Percentiles rank a stretch among this genome's conserved stretches.
Evolutionary conservation across 2,888 invertebrate genomes (phyloP).

Genomic region (Polymixis lichenea): DNA sequence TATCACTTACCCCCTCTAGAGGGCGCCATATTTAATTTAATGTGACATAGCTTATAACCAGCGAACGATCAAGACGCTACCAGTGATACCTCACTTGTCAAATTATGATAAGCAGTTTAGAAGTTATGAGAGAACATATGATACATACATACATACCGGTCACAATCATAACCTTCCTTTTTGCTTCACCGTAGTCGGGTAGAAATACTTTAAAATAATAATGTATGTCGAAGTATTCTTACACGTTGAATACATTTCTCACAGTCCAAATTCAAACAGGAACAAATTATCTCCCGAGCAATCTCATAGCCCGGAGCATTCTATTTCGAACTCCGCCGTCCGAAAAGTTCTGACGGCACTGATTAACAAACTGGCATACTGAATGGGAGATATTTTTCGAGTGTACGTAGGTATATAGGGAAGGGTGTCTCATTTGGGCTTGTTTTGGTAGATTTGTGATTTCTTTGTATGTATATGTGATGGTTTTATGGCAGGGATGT

Average conservation of each 20-base stretch:
- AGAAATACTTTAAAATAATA: too few relatives aligned
- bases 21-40: too few relatives aligned
- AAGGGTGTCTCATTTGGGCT: background rate
- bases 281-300: slow-evolving; percentile 30
- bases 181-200: too few relatives aligned
- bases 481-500: too few relatives aligned
- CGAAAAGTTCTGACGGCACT: slow-evolving; percentile 33
- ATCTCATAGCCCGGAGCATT: slow-evolving; percentile 37
- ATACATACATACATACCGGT: too few relatives aligned
- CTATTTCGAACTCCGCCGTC: slow-evolving; percentile 15
- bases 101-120: too few relatives aligned
- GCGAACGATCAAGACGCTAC: too few relatives aligned
- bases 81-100: too few relatives aligned
- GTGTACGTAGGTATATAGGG: background rate
- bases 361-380: slow-evolving; percentile 31
- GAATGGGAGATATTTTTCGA: background rate
- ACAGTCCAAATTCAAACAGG: slow-evolving; percentile 9
- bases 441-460: background rate
- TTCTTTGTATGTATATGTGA: background rate
- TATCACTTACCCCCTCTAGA: too few relatives aligned
- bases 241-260: background rate
- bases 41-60: too few relatives aligned
- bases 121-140: too few relatives aligned
- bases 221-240: background rate
- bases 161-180: too few relatives aligned